Evolutionary conservation across 2,113 vertebrate genomes (phyloP), one percentile per base, ranked within the genome.

Genomic region (Nesoenas mayeri): DNA sequence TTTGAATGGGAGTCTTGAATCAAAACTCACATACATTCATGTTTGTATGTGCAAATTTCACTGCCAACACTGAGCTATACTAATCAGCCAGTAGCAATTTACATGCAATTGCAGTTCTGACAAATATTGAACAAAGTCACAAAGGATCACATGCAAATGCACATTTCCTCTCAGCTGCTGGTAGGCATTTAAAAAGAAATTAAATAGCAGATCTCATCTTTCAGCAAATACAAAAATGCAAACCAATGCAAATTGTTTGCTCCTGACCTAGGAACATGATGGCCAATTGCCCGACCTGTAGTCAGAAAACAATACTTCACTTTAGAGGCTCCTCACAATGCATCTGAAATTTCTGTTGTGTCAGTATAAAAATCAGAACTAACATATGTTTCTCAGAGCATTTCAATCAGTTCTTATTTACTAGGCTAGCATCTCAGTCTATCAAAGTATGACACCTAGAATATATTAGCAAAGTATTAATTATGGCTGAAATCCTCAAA

Each of bases 401-500:
- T 44, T 87, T 89, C 82, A 85, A 29, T 85, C 66, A 79, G 29
- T 72, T 79, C 51, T 56, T 69, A 40, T 79, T 92, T 82, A 19
- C 57, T 32, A 60, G 57, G 53, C 73, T 77, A 38, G 8, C 51
- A 73, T 69, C 56, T 79, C 62, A 67, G 44, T 32, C 58, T 38
- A 61, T 54, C 82, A 78, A 71, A 79, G 65, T 74, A 5, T 19
- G n/a, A 82, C 75, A 61, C 28, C 62, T 57, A 65, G 50, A 85
- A 90, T 64, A 64, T 34, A 88, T 77, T 79, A 90, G 48, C 48
- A 61, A 91, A 82, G 24, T 93, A 72, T 79, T 93, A 91, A 94
- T 88, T 89, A 79, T 47, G 54, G 29, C 21, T 91, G 64, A 89
- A 54, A 62, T 66, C 34, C 57, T 91, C 60, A 62, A 74, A 71